Base-by-base conservation (phyloP, 2,113 vertebrate species). In the Xiphophorus maculatus region DNA sequence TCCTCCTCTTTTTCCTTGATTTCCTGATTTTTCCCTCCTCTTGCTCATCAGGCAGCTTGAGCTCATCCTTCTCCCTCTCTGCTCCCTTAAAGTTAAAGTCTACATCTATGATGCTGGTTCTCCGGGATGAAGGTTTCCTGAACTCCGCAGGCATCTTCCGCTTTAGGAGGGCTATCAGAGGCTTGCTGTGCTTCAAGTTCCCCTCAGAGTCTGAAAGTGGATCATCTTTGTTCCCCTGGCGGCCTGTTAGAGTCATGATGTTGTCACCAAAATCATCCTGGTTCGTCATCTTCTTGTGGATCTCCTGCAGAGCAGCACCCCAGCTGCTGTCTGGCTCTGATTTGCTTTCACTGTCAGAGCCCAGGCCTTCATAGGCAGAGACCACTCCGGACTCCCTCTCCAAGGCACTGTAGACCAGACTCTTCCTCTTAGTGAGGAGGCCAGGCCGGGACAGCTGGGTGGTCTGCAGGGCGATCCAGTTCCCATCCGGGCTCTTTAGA, bases 381-480 rank as follows among this genome's bases (percentile, higher is more conserved):
- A 96, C 90, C 5, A 95, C 69, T 1, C 88, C 93, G 15, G 96
- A 96, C 74, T 97, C 96, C 0, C 85, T 95, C 88, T 98, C 97
- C 92, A 98, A 78, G 35, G 94, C 95, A 51, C 89, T 94, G 32
- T 96, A 97, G 0, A 96, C 93, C 80, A 93, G 94, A 11, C 95
- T 96, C 90, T 97, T 97, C 42, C 95, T 95, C 61, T 93, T 95
- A 86, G 95, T 94, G 9, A 98, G 94, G 89, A 97, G 94, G 73
- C 94, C 94, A 37, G 95, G 92, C 0, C 91, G 95, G 10, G 96
- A 92, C 84, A 92, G 87, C 17, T 93, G 7, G 8, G 93, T 82
- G 0, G 94, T 97, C 90, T 97, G 96, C 90, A 97, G 80, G 81
- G 96, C 95, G 1, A 98, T 95, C 97, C 98, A 99, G 90, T 99